These are phyloP conservation scores for Xyrichtys novacula DNA, from an alignment of 2,797 vertebrate genomes.

Conservation along the genomic window DNA sequence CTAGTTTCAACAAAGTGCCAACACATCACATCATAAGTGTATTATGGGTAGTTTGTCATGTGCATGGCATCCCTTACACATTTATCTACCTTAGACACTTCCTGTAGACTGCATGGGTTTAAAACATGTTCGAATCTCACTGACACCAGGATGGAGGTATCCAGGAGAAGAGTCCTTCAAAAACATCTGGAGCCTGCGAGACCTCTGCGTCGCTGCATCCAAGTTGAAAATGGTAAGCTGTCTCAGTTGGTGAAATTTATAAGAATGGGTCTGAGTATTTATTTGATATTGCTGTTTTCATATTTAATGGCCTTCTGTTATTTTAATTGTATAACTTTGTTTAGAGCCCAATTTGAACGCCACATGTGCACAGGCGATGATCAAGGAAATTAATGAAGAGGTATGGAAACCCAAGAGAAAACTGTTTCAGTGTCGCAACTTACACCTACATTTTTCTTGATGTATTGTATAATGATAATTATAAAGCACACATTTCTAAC, in stretches of 20 bases:
- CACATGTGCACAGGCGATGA: constrained; percentile 47
- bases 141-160: constrained; percentile 80
- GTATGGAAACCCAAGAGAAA: constrained; percentile 54
- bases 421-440: neutral
- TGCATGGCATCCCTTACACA: too few relatives aligned
- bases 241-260: neutral
- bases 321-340: constrained; percentile 5
- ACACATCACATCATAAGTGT: too few relatives aligned
- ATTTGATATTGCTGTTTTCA: neutral
- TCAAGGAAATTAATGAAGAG: constrained; percentile 54
- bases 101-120: neutral
- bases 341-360: constrained; percentile 62
- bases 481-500: neutral
- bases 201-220: constrained; percentile 80
- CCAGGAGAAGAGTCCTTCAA: constrained; percentile 71
- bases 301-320: neutral
- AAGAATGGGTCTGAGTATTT: neutral
- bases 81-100: neutral
- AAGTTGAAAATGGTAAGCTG: constrained; percentile 63
- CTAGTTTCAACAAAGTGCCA: too few relatives aligned
- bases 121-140: constrained; percentile 28
- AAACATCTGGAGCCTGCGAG: constrained; percentile 85
- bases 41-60: too few relatives aligned
- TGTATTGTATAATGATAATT: neutral
- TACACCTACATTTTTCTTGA: neutral